Base-by-base conservation (phyloP, 1,140 invertebrate genomes). In the Bacillus rossius region DNA sequence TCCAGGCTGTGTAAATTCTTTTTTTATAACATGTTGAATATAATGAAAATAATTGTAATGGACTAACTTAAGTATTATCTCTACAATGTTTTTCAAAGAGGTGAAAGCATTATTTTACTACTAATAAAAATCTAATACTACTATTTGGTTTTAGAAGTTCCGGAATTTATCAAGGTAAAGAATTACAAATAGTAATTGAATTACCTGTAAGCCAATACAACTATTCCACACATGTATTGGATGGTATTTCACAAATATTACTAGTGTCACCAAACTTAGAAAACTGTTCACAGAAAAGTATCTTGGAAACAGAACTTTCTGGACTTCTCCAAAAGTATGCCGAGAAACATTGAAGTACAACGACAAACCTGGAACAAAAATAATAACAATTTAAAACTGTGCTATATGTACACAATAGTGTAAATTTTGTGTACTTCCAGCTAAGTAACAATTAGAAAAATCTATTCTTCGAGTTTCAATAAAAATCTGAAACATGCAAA, bases 271-370 rank as follows among this genome's bases (percentile, higher is more conserved):
- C 10, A 90, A 77, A 67, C 87, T 90, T 14, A 92, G 74, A 55
- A 83, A 69, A 0, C 85, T 80, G 66, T 91, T 92, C 42, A 91
- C 73, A 4, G 86, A 80, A 73, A 92, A 92, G 71, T 92, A 93
- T 64, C 86, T 84, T 3, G 90, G 90, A 71, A 93, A 93, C n/a
- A 93, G 72, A 14, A 91, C 83, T 57, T 86, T 84, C 70, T 93
- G 91, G 4, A 92, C 88, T 62, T 85, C 82, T 0, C 88, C 88
- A 71, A 93, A 93, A 37, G 83, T 84, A 65, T 92, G 89, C 16
- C 91, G 80, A 0, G 89, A 87, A 47, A 93, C 75, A 2, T 84
- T 81, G 73, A 92, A 91, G 71, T 91, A 92, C 19, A 93, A 73
- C 42, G 89, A 86, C 29, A 93, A 76, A 62, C 90, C 89, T 91